Base-by-base conservation (phyloP, 2,113 vertebrate genomes). In the Grantiella picta region DNA sequence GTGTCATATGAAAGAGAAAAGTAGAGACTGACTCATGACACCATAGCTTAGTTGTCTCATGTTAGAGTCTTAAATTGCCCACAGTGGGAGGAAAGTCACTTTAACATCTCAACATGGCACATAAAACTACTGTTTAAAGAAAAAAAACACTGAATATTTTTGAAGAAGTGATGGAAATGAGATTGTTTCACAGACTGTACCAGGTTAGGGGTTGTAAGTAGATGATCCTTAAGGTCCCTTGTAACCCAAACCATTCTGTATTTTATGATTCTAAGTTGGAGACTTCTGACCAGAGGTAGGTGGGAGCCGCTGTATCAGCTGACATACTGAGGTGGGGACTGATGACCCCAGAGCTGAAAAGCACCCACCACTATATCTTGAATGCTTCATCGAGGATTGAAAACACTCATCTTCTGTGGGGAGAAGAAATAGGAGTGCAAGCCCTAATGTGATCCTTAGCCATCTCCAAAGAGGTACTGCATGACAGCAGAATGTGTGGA, bases 1-100 rank as follows among this genome's bases (percentile, higher is more conserved):
- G 40, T 64, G 60, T 84, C 85, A 81, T 18, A 70, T 15, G 44
- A 83, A 83, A 88, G 60, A 76, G 64, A 70, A 86, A 94, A 77
- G 68, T n/a, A 78, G 50, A 73, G 36, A 86, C 56, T 70, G 56
- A 88, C 50, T 89, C 64, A 96, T 15, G 53, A 60, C 77, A 92
- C 53, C 2, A 2, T 11, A 71, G 53, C 79, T 90, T 66, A 83
- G 24, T 38, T 83, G 38, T 90, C 78, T 93, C 56, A 78, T 36
- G 56, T 71, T 56, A 59, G 63, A 92, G 31, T 70, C 59, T 85
- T 69, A 93, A 96, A 95, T 92, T 93, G 76, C 75, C 65, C 85
- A 68, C 75, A 63, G 92, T 94, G 79, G 66, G 87, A 2, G 44
- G 66, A 93, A 96, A 93, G 86, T 73, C 76, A 83, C 90, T 92